Conservation (phyloP, 2,113 vertebrate species). For the Solea senegalensis region DNA sequence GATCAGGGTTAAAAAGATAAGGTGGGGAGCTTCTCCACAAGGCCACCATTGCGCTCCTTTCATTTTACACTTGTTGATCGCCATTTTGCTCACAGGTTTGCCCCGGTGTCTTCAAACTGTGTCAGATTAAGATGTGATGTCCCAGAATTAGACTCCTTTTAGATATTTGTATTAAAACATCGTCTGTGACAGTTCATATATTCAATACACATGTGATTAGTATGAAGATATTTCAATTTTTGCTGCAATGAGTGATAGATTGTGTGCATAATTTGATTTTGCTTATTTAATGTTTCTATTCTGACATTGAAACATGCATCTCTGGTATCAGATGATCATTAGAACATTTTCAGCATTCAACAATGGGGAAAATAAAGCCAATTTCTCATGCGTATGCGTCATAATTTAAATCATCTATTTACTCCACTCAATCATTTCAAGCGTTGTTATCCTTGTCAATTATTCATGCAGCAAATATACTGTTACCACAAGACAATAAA, state of each 20-base stretch:
- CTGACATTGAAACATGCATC: neutral
- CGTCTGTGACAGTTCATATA: neutral
- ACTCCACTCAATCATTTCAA: neutral
- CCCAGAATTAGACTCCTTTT: too few relatives aligned
- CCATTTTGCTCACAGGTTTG: constrained; percentile 59
- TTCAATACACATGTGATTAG: neutral
- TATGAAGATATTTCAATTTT: neutral
- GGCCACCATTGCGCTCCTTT: constrained; percentile 43
- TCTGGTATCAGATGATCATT: neutral
- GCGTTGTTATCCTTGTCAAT: neutral
- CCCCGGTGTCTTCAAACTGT: neutral
- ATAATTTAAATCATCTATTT: neutral
- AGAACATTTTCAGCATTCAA: neutral
- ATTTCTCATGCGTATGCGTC: neutral
- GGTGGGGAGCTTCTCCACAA: constrained; percentile 20
- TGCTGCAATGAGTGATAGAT: neutral
- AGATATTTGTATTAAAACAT: neutral
- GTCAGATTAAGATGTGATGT: neutral
- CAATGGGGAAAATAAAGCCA: neutral
- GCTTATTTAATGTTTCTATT: neutral
- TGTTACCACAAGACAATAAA: neutral
- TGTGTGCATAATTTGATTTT: neutral
- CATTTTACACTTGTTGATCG: constrained; percentile 65
- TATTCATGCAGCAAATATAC: neutral
- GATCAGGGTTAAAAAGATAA: neutral